These are phyloP conservation scores for Eilema griseolum DNA, from an alignment of 2,888 invertebrate species.

Conservation along the genomic window DNA sequence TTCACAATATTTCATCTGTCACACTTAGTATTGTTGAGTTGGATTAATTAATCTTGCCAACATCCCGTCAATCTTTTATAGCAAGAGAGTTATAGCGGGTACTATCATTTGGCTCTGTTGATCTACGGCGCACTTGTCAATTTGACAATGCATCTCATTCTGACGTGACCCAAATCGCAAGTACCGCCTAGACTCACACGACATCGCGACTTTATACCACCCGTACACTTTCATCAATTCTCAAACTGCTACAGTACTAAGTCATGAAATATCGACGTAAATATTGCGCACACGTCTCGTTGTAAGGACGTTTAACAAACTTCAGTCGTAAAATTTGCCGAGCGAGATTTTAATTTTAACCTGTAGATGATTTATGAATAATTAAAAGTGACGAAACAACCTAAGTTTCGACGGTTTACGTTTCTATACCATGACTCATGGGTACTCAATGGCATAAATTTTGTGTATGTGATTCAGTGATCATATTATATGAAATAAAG, in stretches of 20 bases:
- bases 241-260: slow-evolving; percentile 52
- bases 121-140: slow-evolving; percentile 42
- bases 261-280: slow-evolving; percentile 54
- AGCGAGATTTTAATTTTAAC: slow-evolving; percentile 67
- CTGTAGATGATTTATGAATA: slow-evolving; percentile 67
- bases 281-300: slow-evolving; percentile 57
- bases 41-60: slow-evolving; percentile 48
- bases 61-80: slow-evolving; percentile 47
- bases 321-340: slow-evolving; percentile 66
- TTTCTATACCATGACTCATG: slow-evolving; percentile 54
- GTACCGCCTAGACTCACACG: slow-evolving; percentile 20
- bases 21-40: slow-evolving; percentile 36
- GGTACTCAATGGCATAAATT: slow-evolving; percentile 39
- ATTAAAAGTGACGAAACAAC: slow-evolving; percentile 65
- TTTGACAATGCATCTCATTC: slow-evolving; percentile 50
- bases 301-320: slow-evolving; percentile 58
- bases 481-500: slow-evolving; percentile 23
- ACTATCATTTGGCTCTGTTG: slow-evolving; percentile 39
- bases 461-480: slow-evolving; percentile 36
- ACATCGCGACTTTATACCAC: slow-evolving; percentile 35
- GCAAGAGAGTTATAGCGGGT: slow-evolving; percentile 23
- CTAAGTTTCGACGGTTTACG: slow-evolving; percentile 54
- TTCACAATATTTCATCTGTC: slow-evolving; percentile 44
- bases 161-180: slow-evolving; percentile 48
- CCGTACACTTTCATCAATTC: slow-evolving; percentile 33